phyloP scores from a whole-genome alignment of 2,888 invertebrate genomes.

The Dryobota labecula region DNA sequence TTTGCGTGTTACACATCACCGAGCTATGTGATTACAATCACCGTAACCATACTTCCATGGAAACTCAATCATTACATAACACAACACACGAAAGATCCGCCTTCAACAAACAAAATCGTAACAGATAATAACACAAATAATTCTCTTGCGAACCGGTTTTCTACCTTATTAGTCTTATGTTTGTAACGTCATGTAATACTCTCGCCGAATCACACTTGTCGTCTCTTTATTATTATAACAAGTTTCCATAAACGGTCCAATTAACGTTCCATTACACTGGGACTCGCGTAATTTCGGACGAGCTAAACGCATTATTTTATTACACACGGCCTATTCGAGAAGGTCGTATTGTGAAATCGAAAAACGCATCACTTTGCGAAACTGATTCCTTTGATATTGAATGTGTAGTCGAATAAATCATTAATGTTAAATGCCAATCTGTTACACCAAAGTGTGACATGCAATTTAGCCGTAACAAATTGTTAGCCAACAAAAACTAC shows the following conservation, averaged over 20 bases:
- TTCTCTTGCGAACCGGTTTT: conserved; percentile 32
- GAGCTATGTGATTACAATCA: conserved; percentile 42
- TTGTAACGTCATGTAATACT: conserved; percentile 42
- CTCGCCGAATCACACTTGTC: conserved; percentile 17
- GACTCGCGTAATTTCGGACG: conserved; percentile 23
- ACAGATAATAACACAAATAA: conserved; percentile 40
- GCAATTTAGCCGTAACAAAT: too few species aligned
- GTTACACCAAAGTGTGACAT: too few species aligned
- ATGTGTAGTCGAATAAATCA: conserved; percentile 25
- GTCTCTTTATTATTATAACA: conserved; percentile 25
- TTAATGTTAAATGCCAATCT: conserved; percentile 30
- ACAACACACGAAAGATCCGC: conserved; percentile 46
- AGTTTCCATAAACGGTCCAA: conserved; percentile 52
- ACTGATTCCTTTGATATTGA: conserved; percentile 32
- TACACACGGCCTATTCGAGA: conserved; percentile 16
- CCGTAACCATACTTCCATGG: conserved; percentile 45
- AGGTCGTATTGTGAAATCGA: conserved; percentile 32
- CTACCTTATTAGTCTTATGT: conserved; percentile 31
- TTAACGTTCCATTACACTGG: conserved; percentile 33
- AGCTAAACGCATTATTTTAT: conserved; percentile 47
- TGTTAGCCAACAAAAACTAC: too few species aligned
- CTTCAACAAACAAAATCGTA: conserved; percentile 48
- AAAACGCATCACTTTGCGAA: conserved; percentile 28
- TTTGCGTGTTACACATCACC: conserved; percentile 41
- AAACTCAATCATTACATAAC: conserved; percentile 53